Evolutionary conservation across 2,888 invertebrate genomes (phyloP).

Genomic region (Cephalotes varians): DNA sequence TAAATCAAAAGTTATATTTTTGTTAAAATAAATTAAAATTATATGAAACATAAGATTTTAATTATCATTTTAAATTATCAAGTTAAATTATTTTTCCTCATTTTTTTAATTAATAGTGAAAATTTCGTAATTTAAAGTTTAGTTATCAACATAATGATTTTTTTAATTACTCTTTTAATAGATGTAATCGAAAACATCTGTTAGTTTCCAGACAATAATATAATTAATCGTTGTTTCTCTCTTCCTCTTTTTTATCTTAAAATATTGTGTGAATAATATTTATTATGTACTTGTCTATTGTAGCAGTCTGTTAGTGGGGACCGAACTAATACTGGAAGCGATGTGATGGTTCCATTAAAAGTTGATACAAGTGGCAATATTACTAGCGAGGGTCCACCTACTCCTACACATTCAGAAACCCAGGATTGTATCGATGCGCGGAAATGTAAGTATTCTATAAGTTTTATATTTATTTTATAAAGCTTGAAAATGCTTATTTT

Average conservation of each 20-base stretch:
- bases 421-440: conserved; percentile 89
- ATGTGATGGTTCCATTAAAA: conserved; percentile 86
- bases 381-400: conserved; percentile 89
- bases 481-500: not conserved
- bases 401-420: conserved; percentile 92
- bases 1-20: not conserved
- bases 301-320: conserved; percentile 83
- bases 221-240: not conserved
- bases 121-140: not conserved
- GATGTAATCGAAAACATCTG: not conserved
- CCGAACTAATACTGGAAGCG: conserved; percentile 80
- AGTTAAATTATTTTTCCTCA: not conserved
- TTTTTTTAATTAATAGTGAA: not conserved
- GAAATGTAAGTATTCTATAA: conserved; percentile 87
- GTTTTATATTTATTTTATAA: not conserved
- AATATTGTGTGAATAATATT: not conserved
- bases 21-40: not conserved
- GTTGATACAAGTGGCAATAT: conserved; percentile 86
- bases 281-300: conserved; percentile 43
- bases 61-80: not conserved
- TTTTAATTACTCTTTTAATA: not conserved
- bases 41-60: not conserved
- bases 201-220: not conserved
- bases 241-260: not conserved
- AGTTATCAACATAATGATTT: not conserved